Evolutionary conservation across 2,797 vertebrate genomes (phyloP).

Genomic region (Chaunax sp.): DNA sequence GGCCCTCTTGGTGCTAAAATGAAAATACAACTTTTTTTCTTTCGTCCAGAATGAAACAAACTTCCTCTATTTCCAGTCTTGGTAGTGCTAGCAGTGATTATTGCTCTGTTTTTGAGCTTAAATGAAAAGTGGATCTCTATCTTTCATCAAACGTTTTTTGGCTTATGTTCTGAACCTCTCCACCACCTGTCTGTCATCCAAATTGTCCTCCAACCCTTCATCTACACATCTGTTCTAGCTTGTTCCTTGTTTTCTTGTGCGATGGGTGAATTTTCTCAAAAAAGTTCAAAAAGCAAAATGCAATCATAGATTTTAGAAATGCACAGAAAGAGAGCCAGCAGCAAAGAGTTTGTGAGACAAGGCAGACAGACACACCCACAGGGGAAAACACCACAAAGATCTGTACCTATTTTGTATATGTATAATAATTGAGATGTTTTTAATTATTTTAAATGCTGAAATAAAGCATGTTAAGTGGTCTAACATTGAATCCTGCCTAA

Average conservation of each 20-base stretch:
- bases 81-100: constrained; percentile 37
- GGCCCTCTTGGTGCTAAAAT: constrained; percentile 84
- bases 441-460: constrained; percentile 99
- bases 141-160: constrained; percentile 22
- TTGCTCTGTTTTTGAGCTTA: constrained; percentile 38
- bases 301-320: constrained; percentile 54
- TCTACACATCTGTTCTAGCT: constrained; percentile 57
- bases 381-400: constrained; percentile 86
- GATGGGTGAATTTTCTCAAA: constrained; percentile 50
- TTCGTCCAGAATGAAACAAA: constrained; percentile 69
- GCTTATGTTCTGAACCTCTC: constrained; percentile 32
- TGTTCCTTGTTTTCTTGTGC: constrained; percentile 62
- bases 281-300: constrained; percentile 27
- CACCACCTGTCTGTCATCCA: constrained; percentile 23
- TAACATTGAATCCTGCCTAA: constrained; percentile 80
- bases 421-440: constrained; percentile 99
- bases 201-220: constrained; percentile 17
- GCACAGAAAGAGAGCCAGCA: constrained; percentile 62
- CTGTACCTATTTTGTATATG: constrained; percentile 98
- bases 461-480: constrained; percentile 99
- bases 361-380: constrained; percentile 80
- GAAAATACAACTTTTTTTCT: constrained; percentile 62
- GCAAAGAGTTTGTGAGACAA: constrained; percentile 77
- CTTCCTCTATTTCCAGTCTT: constrained; percentile 49
- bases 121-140: constrained; percentile 39